Percentiles rank a stretch among this genome's conserved stretches.
Conservation (phyloP, 2,888 invertebrate genomes). For the Dioctria linearis region DNA sequence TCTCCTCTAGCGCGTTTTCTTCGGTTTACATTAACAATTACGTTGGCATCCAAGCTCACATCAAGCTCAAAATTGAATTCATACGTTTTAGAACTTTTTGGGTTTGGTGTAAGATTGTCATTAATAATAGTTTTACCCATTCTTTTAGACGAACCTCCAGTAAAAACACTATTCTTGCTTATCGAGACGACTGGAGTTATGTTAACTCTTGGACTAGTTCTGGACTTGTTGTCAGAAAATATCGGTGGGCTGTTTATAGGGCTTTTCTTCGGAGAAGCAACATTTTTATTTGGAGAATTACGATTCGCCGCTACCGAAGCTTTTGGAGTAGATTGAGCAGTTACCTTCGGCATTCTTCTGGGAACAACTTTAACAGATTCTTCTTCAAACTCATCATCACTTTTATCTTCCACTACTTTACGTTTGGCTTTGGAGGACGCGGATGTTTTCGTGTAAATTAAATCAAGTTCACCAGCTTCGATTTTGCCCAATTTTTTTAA, state of each 20-base stretch:
- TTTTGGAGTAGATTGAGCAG: neutral
- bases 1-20: conserved; percentile 64
- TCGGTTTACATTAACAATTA: conserved; percentile 69
- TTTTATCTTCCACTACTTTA: neutral
- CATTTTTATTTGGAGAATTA: conserved; percentile 44
- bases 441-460: conserved; percentile 60
- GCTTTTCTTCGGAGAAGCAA: conserved; percentile 38
- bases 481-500: conserved; percentile 76
- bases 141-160: conserved; percentile 55
- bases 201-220: conserved; percentile 60
- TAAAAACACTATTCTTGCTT: neutral
- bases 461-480: conserved; percentile 74
- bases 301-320: neutral
- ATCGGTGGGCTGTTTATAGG: neutral
- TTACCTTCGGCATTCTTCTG: neutral
- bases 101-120: conserved; percentile 67
- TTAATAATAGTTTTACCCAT: conserved; percentile 67
- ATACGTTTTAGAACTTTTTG: conserved; percentile 67
- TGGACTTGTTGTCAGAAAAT: neutral
- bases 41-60: conserved; percentile 71
- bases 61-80: conserved; percentile 70
- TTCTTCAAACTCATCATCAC: conserved; percentile 16
- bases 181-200: conserved; percentile 64
- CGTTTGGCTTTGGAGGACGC: neutral
- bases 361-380: neutral